Percentiles rank a stretch among this genome's conserved stretches.
Conservation (phyloP, 2,888 invertebrate genomes). For the Anaspis maculata region DNA sequence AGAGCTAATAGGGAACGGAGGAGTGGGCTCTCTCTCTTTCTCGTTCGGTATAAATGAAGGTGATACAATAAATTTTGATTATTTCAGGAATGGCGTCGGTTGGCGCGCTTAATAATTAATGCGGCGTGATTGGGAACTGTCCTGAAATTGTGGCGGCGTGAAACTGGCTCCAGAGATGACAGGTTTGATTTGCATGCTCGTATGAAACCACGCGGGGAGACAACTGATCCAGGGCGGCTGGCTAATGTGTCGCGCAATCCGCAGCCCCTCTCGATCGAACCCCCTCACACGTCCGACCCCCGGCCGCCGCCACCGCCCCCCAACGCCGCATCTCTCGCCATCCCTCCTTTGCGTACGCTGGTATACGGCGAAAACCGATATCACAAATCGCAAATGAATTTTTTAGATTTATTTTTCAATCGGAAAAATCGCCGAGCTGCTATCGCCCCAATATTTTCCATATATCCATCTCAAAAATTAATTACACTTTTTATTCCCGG, state of each 20-base stretch:
- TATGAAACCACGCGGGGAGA: constrained; percentile 29
- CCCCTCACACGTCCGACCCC: too few species aligned
- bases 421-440: constrained; percentile 30
- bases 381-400: constrained; percentile 36
- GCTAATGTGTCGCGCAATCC: constrained; percentile 38
- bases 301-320: too few species aligned
- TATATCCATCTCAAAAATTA: constrained; percentile 42
- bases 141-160: constrained; percentile 17
- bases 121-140: constrained; percentile 5
- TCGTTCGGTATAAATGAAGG: too few species aligned
- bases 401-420: constrained; percentile 40
- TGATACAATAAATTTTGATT: too few species aligned
- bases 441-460: constrained; percentile 38
- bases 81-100: too few species aligned
- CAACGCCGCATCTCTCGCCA: too few species aligned
- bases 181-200: constrained; percentile 36
- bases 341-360: too few species aligned
- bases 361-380: constrained; percentile 30
- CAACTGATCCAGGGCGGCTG: constrained; percentile 30
- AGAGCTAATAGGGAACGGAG: too few species aligned
- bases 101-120: too few species aligned
- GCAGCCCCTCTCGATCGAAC: constrained; percentile 18
- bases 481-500: constrained; percentile 34
- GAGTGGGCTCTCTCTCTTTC: too few species aligned
- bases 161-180: constrained; percentile 31